Base-by-base conservation (phyloP, 1,140 invertebrate genomes). In the Rhysida immarginata region DNA sequence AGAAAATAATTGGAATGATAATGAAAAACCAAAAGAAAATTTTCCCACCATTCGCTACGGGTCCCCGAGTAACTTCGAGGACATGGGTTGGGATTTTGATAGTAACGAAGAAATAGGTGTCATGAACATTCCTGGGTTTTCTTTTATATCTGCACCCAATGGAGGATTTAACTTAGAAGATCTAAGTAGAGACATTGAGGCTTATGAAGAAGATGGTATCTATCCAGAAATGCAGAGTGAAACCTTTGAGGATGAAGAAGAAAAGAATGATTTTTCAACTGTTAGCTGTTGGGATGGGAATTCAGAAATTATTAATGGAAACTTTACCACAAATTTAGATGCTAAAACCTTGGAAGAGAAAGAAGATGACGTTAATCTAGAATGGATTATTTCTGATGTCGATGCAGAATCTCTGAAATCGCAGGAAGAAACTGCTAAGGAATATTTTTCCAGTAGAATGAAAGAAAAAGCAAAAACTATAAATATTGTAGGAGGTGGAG, bases 401-500 rank as follows among this genome's bases (percentile, higher is more conserved):
- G 55, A 53, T 44, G 63, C 62, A 18, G 59, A 49, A 35, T 43
- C 25, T 26, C 65, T 52, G 67, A 63, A 18, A 70, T 64, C 41
- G 63, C 61, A 65, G 71, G 68, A 68, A 72, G 26, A 63, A 59
- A n/a, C 16, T 25, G 51, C 56, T 58, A 63, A 70, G 8, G 60
- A 70, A 20, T 73, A 60, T 76, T 75, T 58, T 59, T 64, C 13
- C 58, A 67, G 49, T 2, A 69, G 73, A 2, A 58, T 51, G 0
- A 44, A 66, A 43, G 70, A 74, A 55, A 63, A 71, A 58, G 58
- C 60, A 27, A 63, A 69, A 8, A 71, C 74, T 48, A 56, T 64
- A 14, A 59, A 65, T 1, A 58, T 60, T 29, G 26, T 61, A 14
- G 26, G 53, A 41, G 60, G 55, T 20, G 52, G 42, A 49, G 58